Base-by-base conservation (phyloP, 35 echinoderm and acorn worm genomes). In the Nesometra sesokonis region DNA sequence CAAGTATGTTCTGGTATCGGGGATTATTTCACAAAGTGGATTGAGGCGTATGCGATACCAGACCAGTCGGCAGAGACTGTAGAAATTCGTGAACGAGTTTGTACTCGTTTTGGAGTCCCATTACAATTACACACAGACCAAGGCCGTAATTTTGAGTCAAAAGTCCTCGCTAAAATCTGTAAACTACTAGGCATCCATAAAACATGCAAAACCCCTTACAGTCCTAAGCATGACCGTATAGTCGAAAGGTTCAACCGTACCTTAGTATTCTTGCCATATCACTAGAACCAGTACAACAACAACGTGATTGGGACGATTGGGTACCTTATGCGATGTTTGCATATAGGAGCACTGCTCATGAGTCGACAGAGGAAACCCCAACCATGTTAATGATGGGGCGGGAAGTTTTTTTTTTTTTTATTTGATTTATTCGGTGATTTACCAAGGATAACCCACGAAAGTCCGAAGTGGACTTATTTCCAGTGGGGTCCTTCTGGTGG, bases 11-110 rank as follows among this genome's bases (percentile, higher is more conserved):
- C n/a, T n/a, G 93, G 17, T 95, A 67, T 89, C 35, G 84, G 83
- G 17, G 90, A 95, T 76, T 92, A 89, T 79, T 96, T 90, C 34
- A 92, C 83, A 0, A 90, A 84, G 40, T 96, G 90, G 90, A 89
- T 86, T 13, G 90, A 92, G 33, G 86, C 93, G 4, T 96, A 87
- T 47, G 31, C 90, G 3, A 90, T 96, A 46, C 90, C 93, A 30
- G 81, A 96, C 47, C 87, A 96, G 36, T 46, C 57, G 0, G 87
- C 90, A 57, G 88, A 37, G 29, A 88, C 84, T 31, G 90, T 92
- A 21, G 19, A 86, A 46, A 30, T 76, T 94, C 0, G 86, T 94
- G 23, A 39, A 88, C 21, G 86, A 94, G 43, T 91, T 91, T 84
- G 79, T 91, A 32, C 85, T 35, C 31, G 93, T 23, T 94, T 88